A percentile compares a stretch with the other conserved stretches of the same genome.
Conservation (phyloP, 1,140 invertebrate species). For the Anthonomus grandis region DNA sequence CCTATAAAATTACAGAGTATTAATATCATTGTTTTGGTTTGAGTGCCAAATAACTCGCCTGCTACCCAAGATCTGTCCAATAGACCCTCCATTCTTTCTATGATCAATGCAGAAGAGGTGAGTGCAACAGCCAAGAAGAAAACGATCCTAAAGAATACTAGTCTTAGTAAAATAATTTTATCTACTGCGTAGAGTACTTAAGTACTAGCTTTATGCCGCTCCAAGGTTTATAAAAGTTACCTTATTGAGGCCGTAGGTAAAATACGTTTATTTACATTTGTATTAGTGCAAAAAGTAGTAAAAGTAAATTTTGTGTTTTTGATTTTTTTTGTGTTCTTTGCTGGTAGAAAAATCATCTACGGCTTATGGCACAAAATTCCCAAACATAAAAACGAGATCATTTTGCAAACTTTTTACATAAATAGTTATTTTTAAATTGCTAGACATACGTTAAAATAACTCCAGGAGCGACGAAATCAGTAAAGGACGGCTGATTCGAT, state of each 20-base stretch:
- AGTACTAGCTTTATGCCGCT: too few relatives aligned
- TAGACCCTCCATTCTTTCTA: conserved; percentile 84
- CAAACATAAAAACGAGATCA: too few relatives aligned
- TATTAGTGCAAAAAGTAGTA: too few relatives aligned
- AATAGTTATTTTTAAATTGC: too few relatives aligned
- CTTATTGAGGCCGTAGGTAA: too few relatives aligned
- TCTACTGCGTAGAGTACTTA: too few relatives aligned
- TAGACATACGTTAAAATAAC: conserved; percentile 83
- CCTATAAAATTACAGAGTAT: conserved; percentile 53
- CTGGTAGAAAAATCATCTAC: too few relatives aligned
- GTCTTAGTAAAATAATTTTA: conserved; percentile 19
- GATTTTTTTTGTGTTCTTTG: too few relatives aligned
- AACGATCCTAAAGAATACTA: conserved; percentile 70
- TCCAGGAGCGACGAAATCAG: conserved; percentile 92
- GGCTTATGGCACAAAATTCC: too few relatives aligned
- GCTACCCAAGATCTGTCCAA: conserved; percentile 83
- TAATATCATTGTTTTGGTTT: background rate
- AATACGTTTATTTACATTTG: conserved; percentile 1
- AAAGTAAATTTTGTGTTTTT: too few relatives aligned
- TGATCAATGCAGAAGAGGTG: conserved; percentile 85
- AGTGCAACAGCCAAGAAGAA: conserved; percentile 92
- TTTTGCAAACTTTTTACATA: too few relatives aligned
- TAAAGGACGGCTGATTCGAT: conserved; percentile 78
- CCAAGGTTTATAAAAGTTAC: too few relatives aligned
- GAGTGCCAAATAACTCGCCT: conserved; percentile 31